Base-by-base conservation (phyloP, 2,888 invertebrate species). In the Eubasilissa splendida region DNA sequence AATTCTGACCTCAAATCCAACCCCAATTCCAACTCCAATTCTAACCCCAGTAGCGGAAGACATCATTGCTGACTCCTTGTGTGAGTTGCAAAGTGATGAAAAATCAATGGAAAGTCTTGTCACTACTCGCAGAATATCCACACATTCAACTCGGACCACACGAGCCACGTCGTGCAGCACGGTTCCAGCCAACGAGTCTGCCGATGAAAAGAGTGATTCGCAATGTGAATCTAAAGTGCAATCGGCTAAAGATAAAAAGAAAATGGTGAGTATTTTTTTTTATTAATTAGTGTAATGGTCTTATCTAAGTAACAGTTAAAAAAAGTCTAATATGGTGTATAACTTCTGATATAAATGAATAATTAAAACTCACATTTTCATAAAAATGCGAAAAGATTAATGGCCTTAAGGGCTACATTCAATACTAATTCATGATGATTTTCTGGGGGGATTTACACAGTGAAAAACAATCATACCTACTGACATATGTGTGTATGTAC, bases 121-220 rank as follows among this genome's bases (percentile, higher is more conserved):
- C 14, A 4, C 70, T 22, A 50, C 31, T 56, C 54, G 77, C 22
- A 70, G 77, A 10, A 77, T 71, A 3, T 77, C 77, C 52, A 71
- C 77, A 22, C 77, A 77, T 54, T 63, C 66, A 3, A 76, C 78
- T 77, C 86, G 90, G 12, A 89, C 91, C 0, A 87, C 90, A 0
- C 86, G 90, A 8, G 88, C 90, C 0, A 90, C 90, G 80, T 65
- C 76, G 10, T 50, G 63, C 12, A 59, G 59, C 9, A 85, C 88
- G 4, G 87, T 88, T 79, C 86, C 87, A 12, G 89, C 89, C 84
- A 89, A 88, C 76, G 90, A 90, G 83, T 90, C 90, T 1, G 85
- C 90, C 83, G 90, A 90, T 80, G 90, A 90, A 78, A 90, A 90
- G 86, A 90, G 90, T 8, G 90, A 91, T 83, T 90, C 90, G 10